Evolutionary conservation across 2,797 vertebrate genomes (phyloP).

Genomic region (Hafferia zeledoni): DNA sequence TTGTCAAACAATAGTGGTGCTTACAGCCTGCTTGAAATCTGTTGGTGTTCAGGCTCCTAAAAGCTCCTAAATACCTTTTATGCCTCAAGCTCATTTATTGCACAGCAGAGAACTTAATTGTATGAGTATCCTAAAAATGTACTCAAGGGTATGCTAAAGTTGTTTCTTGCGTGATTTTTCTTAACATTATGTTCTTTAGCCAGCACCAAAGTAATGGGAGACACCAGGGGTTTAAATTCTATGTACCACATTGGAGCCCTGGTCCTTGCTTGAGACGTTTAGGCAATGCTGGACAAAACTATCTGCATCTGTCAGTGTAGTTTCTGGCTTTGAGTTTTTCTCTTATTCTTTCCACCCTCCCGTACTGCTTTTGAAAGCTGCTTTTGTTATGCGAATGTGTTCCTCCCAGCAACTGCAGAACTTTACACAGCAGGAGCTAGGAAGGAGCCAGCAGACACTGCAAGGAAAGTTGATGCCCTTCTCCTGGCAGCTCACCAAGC

Average conservation of each 20-base stretch:
- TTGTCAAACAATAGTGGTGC: background rate
- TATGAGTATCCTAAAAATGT: background rate
- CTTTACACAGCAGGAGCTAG: conserved; percentile 14
- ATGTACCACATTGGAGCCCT: fast-evolving
- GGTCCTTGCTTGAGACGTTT: background rate
- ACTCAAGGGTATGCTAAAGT: background rate
- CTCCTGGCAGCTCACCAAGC: background rate
- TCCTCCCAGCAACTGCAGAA: conserved; percentile 61
- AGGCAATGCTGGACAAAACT: background rate
- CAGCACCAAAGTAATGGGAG: background rate
- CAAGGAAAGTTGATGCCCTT: background rate
- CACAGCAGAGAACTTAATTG: background rate
- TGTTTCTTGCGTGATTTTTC: background rate
- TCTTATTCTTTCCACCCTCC: conserved; percentile 15
- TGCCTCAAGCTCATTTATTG: background rate
- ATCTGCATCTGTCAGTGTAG: background rate
- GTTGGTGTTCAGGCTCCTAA: background rate
- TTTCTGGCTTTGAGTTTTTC: background rate
- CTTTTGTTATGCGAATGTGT: conserved; percentile 64
- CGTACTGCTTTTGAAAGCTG: background rate
- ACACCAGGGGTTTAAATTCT: background rate
- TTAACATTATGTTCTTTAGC: background rate
- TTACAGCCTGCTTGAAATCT: background rate
- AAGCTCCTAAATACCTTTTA: background rate
- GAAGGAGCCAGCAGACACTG: conserved; percentile 22